Conservation (phyloP, 1,140 invertebrate species). For the Papilio glaucus region DNA sequence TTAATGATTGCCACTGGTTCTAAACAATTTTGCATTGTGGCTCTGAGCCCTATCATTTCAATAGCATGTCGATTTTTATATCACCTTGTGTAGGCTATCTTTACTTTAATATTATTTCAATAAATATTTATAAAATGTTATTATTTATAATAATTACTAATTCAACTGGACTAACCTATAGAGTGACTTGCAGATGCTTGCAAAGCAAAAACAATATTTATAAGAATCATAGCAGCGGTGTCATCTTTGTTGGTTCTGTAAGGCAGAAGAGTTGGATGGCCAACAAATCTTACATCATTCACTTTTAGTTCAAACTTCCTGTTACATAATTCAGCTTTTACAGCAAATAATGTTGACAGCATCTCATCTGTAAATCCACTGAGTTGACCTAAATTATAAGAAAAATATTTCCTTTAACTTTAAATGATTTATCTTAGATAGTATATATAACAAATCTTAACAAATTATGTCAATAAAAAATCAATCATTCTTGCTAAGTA, state of each 20-base stretch:
- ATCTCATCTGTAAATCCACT: conserved; percentile 93
- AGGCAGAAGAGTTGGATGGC: conserved; percentile 93
- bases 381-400: conserved; percentile 82
- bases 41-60: no score
- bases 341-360: conserved; percentile 95
- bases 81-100: no score
- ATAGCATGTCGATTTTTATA: no score
- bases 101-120: no score
- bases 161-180: conserved; percentile 83
- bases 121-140: no score
- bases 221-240: conserved; percentile 89
- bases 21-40: no score
- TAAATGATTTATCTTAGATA: conserved; percentile 82
- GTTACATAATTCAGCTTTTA: conserved; percentile 94
- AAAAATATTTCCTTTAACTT: conserved; percentile 69
- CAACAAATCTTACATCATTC: conserved; percentile 97
- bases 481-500: no score
- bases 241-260: conserved; percentile 86
- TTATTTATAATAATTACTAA: neutral
- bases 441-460: no score
- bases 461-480: no score
- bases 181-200: conserved; percentile 95
- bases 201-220: conserved; percentile 96
- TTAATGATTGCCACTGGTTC: no score
- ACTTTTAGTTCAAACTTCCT: conserved; percentile 97